A percentile compares a stretch with the other conserved stretches of the same genome.
These are phyloP conservation scores for Spatula versicolor DNA, from an alignment of 2,797 vertebrate genomes.

Conservation along the genomic window DNA sequence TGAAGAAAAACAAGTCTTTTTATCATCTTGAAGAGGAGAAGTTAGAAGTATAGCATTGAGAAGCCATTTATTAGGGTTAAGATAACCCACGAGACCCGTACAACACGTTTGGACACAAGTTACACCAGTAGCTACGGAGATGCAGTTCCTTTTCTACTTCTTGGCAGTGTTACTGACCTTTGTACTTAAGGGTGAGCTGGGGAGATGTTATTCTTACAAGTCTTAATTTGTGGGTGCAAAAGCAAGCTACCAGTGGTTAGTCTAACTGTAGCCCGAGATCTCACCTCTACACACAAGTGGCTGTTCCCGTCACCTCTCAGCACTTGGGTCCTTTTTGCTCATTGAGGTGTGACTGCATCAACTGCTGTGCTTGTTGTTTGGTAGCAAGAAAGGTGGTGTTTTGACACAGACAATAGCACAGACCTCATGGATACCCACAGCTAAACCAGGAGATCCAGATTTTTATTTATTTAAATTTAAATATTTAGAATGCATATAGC, in stretches of 20 bases:
- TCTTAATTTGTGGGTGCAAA: background rate
- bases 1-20: constrained; percentile 71
- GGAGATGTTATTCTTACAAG: rapidly evolving
- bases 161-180: background rate
- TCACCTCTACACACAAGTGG: background rate
- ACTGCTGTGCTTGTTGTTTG: background rate
- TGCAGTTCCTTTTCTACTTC: background rate
- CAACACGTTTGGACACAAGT: background rate
- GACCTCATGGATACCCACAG: background rate
- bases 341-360: background rate
- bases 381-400: too few relatives aligned
- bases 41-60: constrained; percentile 24
- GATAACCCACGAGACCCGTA: background rate
- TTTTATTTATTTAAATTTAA: background rate
- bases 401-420: background rate
- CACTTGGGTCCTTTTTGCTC: background rate
- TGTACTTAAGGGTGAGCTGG: background rate
- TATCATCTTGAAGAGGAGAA: constrained; percentile 14
- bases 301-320: too few relatives aligned
- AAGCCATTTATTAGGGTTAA: background rate
- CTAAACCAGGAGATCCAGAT: background rate
- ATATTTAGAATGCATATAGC: background rate
- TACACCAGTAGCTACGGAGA: background rate
- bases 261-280: background rate
- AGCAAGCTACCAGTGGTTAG: background rate